Evolutionary conservation across 2,888 invertebrate species (phyloP), one percentile per base, ranked within the genome.

Genomic region (Cantharis lateralis): DNA sequence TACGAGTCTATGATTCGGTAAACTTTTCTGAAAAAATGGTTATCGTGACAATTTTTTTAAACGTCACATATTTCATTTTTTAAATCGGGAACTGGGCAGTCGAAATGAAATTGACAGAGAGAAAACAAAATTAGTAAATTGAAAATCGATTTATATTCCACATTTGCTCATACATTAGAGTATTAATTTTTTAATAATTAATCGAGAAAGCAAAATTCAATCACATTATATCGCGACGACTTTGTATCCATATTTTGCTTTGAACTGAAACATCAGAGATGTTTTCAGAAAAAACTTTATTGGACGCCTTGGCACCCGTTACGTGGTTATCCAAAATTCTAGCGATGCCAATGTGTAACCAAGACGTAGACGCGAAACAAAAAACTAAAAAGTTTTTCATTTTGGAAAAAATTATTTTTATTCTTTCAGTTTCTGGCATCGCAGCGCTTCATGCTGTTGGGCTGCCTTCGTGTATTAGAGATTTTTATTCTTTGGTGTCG

Each of bases 301-400:
- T 48, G 2, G 32, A 28, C 15, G 15, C 32, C 1, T 15, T 73
- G 28, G 62, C 28, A 15, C 73, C 73, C 9, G 32, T 73, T 73
- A 73, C 62, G 28, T 16, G 68, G 15, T 16, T 73, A 2, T 73
- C 73, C 1, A 68, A 69, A 73, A 26, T 15, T 63, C 13, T 69
- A 9, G 73, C 69, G 0, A 7, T 73, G 20, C 13, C 73, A 10
- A 28, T 73, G 13, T 69, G 68, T 11, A 28, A 73, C n/a, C 62
- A 73, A n/a, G 15, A 64, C 16, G 2, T 61, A 11, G 11, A 62
- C 15, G 1, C 1, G 1, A 62, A 9, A 20, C 26, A 20, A 15
- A 20, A 72, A 24, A 68, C n/a, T 4, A 13, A 24, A 32, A 72
- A 61, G 24, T n/a, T 72, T 16, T 13, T 72, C 0, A 11, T 72